Base-by-base conservation (phyloP, 2,113 vertebrate genomes). In the Stomatorhinus ivindoensis region DNA sequence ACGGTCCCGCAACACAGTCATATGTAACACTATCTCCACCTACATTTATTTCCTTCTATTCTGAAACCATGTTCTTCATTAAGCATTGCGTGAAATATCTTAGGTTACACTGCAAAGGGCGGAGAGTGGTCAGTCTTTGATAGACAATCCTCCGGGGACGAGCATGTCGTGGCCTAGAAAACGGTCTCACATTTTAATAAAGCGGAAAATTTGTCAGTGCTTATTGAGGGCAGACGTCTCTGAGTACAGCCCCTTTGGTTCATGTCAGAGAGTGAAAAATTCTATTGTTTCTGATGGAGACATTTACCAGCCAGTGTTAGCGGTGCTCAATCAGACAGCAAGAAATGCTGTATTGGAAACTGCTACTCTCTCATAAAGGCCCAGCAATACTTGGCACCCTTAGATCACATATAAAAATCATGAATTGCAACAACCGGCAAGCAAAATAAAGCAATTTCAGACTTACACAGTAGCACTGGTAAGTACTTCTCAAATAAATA, bases 1-100 rank as follows among this genome's bases (percentile, higher is more conserved):
- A 17, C 21, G 48, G 44, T n/a, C 53, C 50, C 44, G 4, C 84
- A 15, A 27, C 48, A 46, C 13, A 51, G 47, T 17, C 31, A 80
- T 51, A 48, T 76, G 89, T 51, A 76, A 87, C 89, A 42, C 27
- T 61, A 86, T 50, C 39, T 86, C 76, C 42, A 69, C 89, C 83
- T 19, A 44, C 48, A 50, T 27, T 87, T 51, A 35, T 69, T 53
- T 53, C 21, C 31, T 27, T 58, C n/a, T 15, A 47, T 86, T 86
- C 65, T 19, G 27, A 69, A 80, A 27, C 47, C 46, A 39, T 50
- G 17, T 53, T 51, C 48, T 35, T 88, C 47, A 39, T 88, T 88
- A 51, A 80, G 65, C 42, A 88, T 46, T 39, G 51, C 17, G 50
- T 46, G 88, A 61, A 84, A 61, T 84, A 61, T 55, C 31, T 58